Conservation (phyloP, 2,113 vertebrate genomes). For the Psilopogon haemacephalus region DNA sequence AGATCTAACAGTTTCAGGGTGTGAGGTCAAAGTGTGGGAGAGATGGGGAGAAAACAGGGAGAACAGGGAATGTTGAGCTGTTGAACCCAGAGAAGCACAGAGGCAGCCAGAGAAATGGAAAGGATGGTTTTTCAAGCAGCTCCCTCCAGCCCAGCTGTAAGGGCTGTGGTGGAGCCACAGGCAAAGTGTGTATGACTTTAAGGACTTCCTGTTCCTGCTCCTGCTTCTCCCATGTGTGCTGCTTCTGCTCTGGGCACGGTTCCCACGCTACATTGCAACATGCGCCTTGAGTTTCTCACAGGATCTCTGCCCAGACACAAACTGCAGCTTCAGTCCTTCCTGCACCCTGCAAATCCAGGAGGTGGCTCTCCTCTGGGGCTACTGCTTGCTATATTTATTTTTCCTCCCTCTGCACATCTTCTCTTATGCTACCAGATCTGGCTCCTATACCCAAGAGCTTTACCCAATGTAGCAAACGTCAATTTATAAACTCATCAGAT, state of each 20-base stretch:
- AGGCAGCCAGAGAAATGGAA: neutral
- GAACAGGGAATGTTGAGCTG: neutral
- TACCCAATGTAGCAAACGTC: rapidly evolving
- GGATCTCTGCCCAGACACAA: neutral
- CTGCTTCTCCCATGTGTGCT: neutral
- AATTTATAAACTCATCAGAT: neutral
- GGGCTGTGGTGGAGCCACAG: neutral
- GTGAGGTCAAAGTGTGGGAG: conserved; percentile 46
- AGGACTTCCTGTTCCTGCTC: conserved; percentile 39
- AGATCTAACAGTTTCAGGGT: conserved; percentile 33
- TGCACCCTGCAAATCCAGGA: neutral
- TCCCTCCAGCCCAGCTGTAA: neutral
- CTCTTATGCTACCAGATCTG: rapidly evolving
- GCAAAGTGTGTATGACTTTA: neutral
- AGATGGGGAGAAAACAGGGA: neutral
- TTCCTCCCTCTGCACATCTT: neutral
- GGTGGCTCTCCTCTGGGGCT: neutral
- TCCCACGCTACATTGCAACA: conserved; percentile 49
- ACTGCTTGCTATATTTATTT: neutral
- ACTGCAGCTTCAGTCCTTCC: neutral
- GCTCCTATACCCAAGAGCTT: rapidly evolving
- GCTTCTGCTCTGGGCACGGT: neutral
- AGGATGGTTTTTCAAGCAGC: neutral
- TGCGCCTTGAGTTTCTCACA: conserved; percentile 7
- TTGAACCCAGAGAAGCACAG: neutral